A percentile compares a stretch with the other conserved stretches of the same genome.
Conservation (phyloP, 1,140 invertebrate genomes). For the Drosophila parvula region DNA sequence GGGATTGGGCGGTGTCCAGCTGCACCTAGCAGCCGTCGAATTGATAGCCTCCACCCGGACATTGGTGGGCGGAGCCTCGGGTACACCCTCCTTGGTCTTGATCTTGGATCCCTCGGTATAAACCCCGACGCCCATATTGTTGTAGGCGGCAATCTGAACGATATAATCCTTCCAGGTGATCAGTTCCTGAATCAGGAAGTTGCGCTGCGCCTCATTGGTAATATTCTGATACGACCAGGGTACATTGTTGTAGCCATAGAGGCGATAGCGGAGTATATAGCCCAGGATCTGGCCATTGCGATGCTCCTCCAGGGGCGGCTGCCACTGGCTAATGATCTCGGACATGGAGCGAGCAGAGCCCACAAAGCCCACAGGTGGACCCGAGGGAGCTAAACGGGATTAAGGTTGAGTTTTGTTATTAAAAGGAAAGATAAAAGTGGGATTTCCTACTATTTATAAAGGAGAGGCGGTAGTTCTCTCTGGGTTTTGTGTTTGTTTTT, state of each 20-base stretch:
- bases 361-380: slow-evolving; percentile 94
- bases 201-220: slow-evolving; percentile 95
- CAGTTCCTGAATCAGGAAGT: slow-evolving; percentile 95
- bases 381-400: slow-evolving; percentile 90
- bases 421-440: too few relatives aligned
- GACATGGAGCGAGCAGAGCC: slow-evolving; percentile 96
- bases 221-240: slow-evolving; percentile 96
- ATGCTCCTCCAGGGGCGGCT: slow-evolving; percentile 95
- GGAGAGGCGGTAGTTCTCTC: slow-evolving; percentile 39
- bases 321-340: slow-evolving; percentile 99
- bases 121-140: slow-evolving; percentile 97
- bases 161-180: slow-evolving; percentile 99
- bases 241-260: slow-evolving; percentile 95
- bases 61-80: slow-evolving; percentile 94
- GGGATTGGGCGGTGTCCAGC: slow-evolving; percentile 96
- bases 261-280: slow-evolving; percentile 95
- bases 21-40: slow-evolving; percentile 93
- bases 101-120: slow-evolving; percentile 96
- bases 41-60: slow-evolving; percentile 92
- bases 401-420: too few relatives aligned
- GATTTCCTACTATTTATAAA: too few relatives aligned
- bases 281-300: slow-evolving; percentile 97
- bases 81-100: slow-evolving; percentile 97
- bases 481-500: background rate
- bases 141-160: slow-evolving; percentile 98